Conservation (phyloP, 2,113 vertebrate genomes). For the Cathartes aura region DNA sequence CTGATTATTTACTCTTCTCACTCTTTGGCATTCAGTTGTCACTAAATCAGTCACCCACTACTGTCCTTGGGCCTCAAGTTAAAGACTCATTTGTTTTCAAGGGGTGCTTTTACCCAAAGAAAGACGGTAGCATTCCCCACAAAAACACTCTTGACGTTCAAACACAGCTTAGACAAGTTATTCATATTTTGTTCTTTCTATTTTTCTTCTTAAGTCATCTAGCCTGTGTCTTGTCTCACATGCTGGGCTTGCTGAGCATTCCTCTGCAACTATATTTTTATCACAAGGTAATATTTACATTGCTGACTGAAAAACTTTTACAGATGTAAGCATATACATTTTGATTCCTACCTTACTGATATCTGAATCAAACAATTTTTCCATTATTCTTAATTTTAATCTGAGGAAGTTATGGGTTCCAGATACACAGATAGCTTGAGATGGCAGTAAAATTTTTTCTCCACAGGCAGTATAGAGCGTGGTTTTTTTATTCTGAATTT, state of each 20-base stretch:
- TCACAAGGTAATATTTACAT: background rate
- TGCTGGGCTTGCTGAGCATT: background rate
- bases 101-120: background rate
- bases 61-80: background rate
- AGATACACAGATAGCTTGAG: background rate
- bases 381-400: background rate
- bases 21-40: background rate
- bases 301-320: background rate
- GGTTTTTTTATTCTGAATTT: background rate
- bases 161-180: background rate
- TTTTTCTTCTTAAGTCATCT: background rate
- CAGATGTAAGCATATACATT: background rate
- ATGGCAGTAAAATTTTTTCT: background rate
- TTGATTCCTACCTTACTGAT: background rate
- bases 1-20: background rate
- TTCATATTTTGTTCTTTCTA: background rate
- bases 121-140: background rate
- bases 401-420: background rate
- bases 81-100: background rate
- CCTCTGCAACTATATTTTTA: background rate
- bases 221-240: background rate
- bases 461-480: background rate
- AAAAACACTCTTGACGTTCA: background rate
- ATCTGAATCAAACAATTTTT: background rate
- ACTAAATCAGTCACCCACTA: background rate